phyloP scores from a whole-genome alignment of 2,797 vertebrate species.

The Sciurus carolinensis region DNA sequence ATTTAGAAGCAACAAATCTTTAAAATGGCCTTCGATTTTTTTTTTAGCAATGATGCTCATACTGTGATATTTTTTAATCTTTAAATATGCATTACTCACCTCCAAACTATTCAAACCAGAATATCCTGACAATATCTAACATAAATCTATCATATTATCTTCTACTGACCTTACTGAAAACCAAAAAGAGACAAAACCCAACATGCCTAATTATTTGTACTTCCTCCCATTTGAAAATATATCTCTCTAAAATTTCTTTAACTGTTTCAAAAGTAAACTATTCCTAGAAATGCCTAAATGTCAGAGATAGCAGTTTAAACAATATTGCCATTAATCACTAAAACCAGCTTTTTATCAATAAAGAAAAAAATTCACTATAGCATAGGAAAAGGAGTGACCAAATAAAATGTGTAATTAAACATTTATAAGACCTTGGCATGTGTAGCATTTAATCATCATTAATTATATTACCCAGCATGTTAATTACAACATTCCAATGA shows the following conservation, averaged over 20 bases:
- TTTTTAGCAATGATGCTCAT: constrained; percentile 27
- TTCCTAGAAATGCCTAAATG: neutral
- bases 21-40: neutral
- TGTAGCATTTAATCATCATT: neutral
- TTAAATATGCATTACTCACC: neutral
- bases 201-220: neutral
- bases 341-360: neutral
- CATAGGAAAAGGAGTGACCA: constrained; percentile 23
- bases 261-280: neutral
- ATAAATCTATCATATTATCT: neutral
- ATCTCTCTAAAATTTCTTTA: neutral
- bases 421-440: neutral
- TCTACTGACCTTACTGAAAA: neutral
- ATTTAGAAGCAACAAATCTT: neutral
- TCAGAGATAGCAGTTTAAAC: neutral
- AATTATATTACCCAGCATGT: neutral
- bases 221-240: neutral
- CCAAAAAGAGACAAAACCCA: neutral
- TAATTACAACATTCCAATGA: neutral
- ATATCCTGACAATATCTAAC: neutral
- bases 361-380: neutral
- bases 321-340: neutral
- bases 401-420: neutral
- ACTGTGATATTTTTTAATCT: neutral
- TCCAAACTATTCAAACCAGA: neutral